Percentiles rank a stretch among this genome's conserved stretches.
Evolutionary conservation across 2,113 vertebrate species (phyloP).

Genomic region (Caretta caretta): DNA sequence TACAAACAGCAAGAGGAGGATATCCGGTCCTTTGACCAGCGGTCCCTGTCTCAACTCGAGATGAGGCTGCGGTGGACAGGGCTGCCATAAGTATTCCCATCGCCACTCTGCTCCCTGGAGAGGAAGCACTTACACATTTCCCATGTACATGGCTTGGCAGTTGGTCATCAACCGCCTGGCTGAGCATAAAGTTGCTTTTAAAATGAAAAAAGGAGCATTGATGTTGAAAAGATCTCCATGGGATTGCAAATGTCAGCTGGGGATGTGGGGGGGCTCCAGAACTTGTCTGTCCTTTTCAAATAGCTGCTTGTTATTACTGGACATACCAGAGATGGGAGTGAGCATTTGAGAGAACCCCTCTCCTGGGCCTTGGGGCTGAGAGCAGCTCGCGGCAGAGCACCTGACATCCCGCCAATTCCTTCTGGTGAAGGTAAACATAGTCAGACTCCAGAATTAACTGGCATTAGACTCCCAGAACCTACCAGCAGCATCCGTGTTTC

Average conservation of each 20-base stretch:
- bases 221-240: not conserved
- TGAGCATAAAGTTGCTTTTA: not conserved
- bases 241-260: not conserved
- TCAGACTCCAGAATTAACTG: not conserved
- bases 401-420: not conserved
- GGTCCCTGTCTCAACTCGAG: not conserved
- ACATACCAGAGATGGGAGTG: not conserved
- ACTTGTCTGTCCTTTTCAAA: not conserved
- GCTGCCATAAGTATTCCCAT: not conserved
- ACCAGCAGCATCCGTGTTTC: not conserved
- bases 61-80: not conserved
- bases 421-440: not conserved
- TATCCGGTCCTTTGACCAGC: not conserved
- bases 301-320: not conserved
- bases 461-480: not conserved
- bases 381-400: not conserved
- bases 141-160: not conserved
- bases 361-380: not conserved
- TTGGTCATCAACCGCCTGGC: not conserved
- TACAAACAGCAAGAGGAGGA: not conserved
- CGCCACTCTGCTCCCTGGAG: not conserved
- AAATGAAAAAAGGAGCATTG: not conserved
- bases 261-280: not conserved
- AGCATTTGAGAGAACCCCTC: not conserved
- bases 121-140: not conserved